Percentiles rank a stretch among this genome's conserved stretches.
These are phyloP conservation scores for Diadromus collaris DNA, from an alignment of 2,888 invertebrate species.

Conservation along the genomic window DNA sequence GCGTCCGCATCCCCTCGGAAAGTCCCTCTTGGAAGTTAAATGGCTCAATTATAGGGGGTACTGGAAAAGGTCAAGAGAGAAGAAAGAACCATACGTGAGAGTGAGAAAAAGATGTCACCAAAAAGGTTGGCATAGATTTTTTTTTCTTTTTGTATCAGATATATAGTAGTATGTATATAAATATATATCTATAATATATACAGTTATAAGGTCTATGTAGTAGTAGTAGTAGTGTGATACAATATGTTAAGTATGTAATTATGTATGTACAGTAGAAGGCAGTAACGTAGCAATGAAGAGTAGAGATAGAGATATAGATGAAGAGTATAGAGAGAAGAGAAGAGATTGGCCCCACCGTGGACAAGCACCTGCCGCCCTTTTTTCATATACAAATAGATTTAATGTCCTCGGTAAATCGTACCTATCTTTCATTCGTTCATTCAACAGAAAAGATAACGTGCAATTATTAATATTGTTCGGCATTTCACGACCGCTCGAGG, in stretches of 20 bases:
- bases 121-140: slow-evolving; percentile 73
- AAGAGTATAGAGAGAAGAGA: slow-evolving; percentile 67
- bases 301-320: slow-evolving; percentile 41
- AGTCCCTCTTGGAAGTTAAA: slow-evolving; percentile 92
- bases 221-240: slow-evolving; percentile 67
- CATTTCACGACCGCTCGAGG: slow-evolving; percentile 59
- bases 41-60: slow-evolving; percentile 93
- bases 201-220: slow-evolving; percentile 61
- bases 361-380: slow-evolving; percentile 77
- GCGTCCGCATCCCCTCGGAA: slow-evolving; percentile 90
- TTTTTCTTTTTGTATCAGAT: slow-evolving; percentile 75
- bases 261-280: slow-evolving; percentile 79
- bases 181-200: slow-evolving; percentile 60
- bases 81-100: slow-evolving; percentile 83
- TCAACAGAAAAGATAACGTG: slow-evolving; percentile 62
- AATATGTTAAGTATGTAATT: slow-evolving; percentile 71
- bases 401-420: slow-evolving; percentile 46
- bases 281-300: slow-evolving; percentile 78
- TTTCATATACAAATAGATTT: slow-evolving; percentile 46
- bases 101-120: slow-evolving; percentile 81
- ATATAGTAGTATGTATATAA: slow-evolving; percentile 65
- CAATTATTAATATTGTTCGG: slow-evolving; percentile 50
- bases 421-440: slow-evolving; percentile 54
- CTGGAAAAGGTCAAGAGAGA: slow-evolving; percentile 83
- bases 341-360: slow-evolving; percentile 77